These are phyloP conservation scores for Aphidius ervi DNA, from an alignment of 1,140 invertebrate genomes.

Conservation along the genomic window DNA sequence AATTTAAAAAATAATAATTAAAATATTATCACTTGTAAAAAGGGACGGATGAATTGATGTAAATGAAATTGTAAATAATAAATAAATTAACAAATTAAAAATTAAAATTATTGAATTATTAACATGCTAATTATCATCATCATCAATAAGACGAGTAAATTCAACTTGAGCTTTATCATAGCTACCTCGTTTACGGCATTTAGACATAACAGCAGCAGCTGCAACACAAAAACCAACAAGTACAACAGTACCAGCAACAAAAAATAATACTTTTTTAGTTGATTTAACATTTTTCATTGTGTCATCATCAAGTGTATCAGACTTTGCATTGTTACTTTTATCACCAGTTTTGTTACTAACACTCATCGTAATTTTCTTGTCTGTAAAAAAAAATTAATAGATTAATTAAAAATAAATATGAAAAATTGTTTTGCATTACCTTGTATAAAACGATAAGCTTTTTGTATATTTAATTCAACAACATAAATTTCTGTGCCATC, in stretches of 20 bases:
- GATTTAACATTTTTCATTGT: conserved; percentile 25
- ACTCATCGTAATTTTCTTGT: no score
- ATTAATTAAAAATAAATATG: no score
- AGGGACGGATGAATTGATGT: no score
- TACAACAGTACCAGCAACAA: conserved; percentile 36
- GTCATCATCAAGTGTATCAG: conserved; percentile 15
- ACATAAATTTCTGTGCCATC: conserved; percentile 71
- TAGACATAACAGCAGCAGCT: conserved; percentile 41
- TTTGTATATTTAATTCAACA: conserved; percentile 65
- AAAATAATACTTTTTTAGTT: conserved; percentile 30
- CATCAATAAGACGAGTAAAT: conserved; percentile 44
- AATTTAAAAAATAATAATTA: neutral
- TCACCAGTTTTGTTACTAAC: no score
- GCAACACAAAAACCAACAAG: conserved; percentile 41
- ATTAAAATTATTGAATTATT: conserved; percentile 2
- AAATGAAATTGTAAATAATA: no score
- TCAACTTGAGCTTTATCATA: conserved; percentile 38
- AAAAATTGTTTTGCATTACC: conserved; percentile 24
- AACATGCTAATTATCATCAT: no score
- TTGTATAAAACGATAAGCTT: conserved; percentile 62
- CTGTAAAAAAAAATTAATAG: no score
- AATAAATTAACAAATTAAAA: conserved; percentile 2
- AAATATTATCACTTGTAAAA: no score
- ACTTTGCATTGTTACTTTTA: no score
- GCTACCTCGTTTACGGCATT: conserved; percentile 51